Evolutionary conservation across 1,140 invertebrate species (phyloP), one percentile per base, ranked within the genome.

Genomic region (Monomorium pharaonis): DNA sequence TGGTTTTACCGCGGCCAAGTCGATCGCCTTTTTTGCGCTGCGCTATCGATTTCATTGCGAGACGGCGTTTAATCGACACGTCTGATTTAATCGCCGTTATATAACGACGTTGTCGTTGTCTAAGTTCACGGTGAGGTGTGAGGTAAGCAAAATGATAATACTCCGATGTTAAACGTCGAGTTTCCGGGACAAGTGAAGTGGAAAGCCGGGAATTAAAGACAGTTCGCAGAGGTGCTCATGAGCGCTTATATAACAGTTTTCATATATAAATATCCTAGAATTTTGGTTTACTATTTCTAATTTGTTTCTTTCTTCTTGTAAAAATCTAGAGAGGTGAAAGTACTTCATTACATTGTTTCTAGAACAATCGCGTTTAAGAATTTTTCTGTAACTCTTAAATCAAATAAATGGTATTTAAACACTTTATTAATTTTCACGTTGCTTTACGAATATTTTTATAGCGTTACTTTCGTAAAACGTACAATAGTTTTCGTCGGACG

Each of bases 31-130:
- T 83, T 72, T 83, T 47, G 24, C 65, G 49, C 24, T 30, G 3
- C 30, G 33, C 33, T 24, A 3, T 3, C 10, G 0, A 37, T 44
- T 27, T 37, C 33, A 44, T 56, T 58, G 7, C 21, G 24, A 58
- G 51, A 44, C 21, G 12, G 4, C 18, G 6, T 70, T 81, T 44
- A 72, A 81, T 81, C 12, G 37, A 72, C 24, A 30, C 33, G 37
- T 42, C 49, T 72, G 51, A 60, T 74, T 47, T 58, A 80, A 80
- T 80, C 21, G 30, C 30, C 27, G 21, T 56, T 44, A 18, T 49
- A n/a, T 56, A 69, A 67, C 18, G 16, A 18, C 33, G 42, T 77
- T 4, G 10, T n/a, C 16, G 14, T 37, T 9, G 21, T 81, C 21
- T 33, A n/a, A 42, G 30, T 60, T 69, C 47, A 69, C 33, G 44